Percentiles rank a stretch among this genome's conserved stretches.
Conservation (phyloP, 1,140 invertebrate genomes). For the Anoplophora glabripennis region DNA sequence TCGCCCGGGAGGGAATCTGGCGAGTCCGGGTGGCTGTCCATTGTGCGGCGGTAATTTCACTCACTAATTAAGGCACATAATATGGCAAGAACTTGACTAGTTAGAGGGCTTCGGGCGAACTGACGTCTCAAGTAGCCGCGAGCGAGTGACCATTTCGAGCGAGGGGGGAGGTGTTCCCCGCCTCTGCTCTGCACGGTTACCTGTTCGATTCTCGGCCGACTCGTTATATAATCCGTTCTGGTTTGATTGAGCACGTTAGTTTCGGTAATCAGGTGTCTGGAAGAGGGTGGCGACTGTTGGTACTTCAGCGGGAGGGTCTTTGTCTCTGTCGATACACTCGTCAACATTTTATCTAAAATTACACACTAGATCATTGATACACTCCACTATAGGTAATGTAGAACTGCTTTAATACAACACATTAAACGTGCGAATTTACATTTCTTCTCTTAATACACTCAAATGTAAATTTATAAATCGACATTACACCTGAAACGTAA, state of each 20-base stretch:
- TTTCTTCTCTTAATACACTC: too few relatives aligned
- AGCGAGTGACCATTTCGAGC: conserved; percentile 35
- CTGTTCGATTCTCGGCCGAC: conserved; percentile 34
- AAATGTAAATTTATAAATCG: too few relatives aligned
- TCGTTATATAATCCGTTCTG: conserved; percentile 34
- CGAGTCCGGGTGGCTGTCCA: conserved; percentile 45
- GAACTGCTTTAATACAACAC: too few relatives aligned
- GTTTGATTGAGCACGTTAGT: conserved; percentile 14
- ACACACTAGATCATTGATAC: too few relatives aligned
- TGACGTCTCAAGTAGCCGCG: conserved; percentile 41
- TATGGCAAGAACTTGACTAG: conserved; percentile 28
- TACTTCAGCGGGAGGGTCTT: too few relatives aligned
- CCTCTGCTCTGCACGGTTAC: conserved; percentile 22
- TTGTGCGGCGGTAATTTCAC: conserved; percentile 17
- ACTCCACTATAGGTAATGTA: too few relatives aligned
- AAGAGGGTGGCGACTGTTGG: too few relatives aligned
- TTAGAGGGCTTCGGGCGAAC: conserved; percentile 44
- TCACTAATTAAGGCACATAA: conserved; percentile 23
- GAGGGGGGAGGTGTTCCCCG: conserved; percentile 13
- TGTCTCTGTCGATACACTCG: too few relatives aligned
- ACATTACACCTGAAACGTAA: too few relatives aligned
- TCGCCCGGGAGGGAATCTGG: conserved; percentile 47
- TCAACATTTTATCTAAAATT: too few relatives aligned
- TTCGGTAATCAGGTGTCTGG: too few relatives aligned
- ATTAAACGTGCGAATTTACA: too few relatives aligned